Conservation (phyloP, 2,113 vertebrate species). For the Lichenostomus cassidix region DNA sequence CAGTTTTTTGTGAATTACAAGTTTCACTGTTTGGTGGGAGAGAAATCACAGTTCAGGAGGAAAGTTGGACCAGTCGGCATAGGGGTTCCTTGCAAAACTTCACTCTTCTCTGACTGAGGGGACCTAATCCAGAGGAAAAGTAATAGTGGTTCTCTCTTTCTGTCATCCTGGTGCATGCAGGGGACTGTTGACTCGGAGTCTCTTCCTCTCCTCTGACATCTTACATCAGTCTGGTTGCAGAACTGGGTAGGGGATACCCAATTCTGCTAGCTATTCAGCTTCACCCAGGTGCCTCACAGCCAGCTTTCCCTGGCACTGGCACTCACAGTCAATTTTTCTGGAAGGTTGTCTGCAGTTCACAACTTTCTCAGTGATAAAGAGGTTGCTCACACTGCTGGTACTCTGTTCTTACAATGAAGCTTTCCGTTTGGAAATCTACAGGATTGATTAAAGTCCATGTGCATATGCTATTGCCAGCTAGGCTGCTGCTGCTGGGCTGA, state of each 20-base stretch:
- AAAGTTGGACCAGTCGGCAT: fast-evolving
- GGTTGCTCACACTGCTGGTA: background rate
- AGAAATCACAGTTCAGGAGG: background rate
- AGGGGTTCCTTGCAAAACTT: background rate
- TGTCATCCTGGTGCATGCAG: background rate
- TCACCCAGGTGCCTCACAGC: background rate
- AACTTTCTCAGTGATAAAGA: background rate
- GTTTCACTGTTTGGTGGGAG: background rate
- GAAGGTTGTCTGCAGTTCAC: background rate
- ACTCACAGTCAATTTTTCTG: background rate
- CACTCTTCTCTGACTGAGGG: background rate
- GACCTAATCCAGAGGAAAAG: background rate
- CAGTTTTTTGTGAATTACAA: background rate
- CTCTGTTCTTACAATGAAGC: background rate
- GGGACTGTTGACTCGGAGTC: background rate
- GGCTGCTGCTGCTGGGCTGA: background rate
- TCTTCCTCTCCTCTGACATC: background rate
- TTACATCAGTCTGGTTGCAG: fast-evolving
- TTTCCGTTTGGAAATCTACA: background rate
- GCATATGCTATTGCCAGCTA: fast-evolving
- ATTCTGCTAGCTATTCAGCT: background rate
- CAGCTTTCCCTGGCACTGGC: background rate
- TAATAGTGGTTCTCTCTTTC: background rate
- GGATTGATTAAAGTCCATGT: background rate
- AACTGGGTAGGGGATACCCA: background rate